Evolutionary conservation across 2,888 invertebrate species (phyloP).

Genomic region (Melanostoma mellinum): DNA sequence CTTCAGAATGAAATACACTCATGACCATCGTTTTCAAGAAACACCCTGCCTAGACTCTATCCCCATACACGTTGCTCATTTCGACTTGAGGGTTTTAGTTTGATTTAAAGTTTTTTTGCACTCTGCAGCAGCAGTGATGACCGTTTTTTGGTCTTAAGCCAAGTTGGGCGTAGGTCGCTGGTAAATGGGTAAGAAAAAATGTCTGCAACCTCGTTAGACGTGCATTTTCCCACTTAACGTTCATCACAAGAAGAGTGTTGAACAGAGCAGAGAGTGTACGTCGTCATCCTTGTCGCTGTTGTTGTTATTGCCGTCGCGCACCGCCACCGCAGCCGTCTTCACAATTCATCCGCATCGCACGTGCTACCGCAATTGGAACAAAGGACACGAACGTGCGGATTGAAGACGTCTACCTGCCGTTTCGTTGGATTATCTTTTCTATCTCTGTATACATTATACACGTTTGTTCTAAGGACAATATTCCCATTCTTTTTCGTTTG

Average conservation of each 20-base stretch:
- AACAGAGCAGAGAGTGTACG: not conserved
- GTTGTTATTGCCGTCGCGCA: not conserved
- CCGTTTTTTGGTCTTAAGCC: conserved; percentile 45
- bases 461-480: conserved; percentile 26
- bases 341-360: conserved; percentile 21
- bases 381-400: conserved; percentile 54
- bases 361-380: conserved; percentile 31
- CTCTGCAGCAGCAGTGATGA: conserved; percentile 33
- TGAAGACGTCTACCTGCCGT: conserved; percentile 47
- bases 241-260: conserved; percentile 26
- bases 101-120: conserved; percentile 7
- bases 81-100: conserved; percentile 1
- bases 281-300: not conserved
- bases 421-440: conserved; percentile 52
- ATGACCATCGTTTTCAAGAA: not conserved
- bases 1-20: too few species aligned
- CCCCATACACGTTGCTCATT: not conserved
- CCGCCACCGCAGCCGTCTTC: conserved; percentile 15
- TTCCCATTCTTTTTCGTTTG: conserved; percentile 17
- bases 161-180: conserved; percentile 30
- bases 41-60: conserved; percentile 7
- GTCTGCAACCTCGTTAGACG: conserved; percentile 47
- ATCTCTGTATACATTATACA: not conserved
- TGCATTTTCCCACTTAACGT: conserved; percentile 38
- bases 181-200: conserved; percentile 15